A percentile compares a stretch with the other conserved stretches of the same genome.
Evolutionary conservation across 1,140 invertebrate genomes (phyloP).

Genomic region (Bombus confusus): DNA sequence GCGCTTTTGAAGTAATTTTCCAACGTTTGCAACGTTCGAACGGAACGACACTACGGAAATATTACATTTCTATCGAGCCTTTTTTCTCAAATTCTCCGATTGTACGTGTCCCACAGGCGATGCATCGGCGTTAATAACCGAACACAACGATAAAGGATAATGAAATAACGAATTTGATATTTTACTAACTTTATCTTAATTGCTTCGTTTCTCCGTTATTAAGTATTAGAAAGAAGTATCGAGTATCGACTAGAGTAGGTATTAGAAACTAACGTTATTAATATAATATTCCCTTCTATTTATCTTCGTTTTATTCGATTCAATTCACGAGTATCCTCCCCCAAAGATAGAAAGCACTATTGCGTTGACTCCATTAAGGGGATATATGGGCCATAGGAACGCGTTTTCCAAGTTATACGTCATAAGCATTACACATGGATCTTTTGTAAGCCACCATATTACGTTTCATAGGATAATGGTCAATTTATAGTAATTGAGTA

Average conservation of each 20-base stretch:
- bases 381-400: slow-evolving; percentile 15
- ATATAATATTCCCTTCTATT: not conserved
- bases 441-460: not conserved
- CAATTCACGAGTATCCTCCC: not conserved
- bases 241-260: too few relatives aligned
- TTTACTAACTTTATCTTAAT: not conserved
- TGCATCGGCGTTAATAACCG: not conserved
- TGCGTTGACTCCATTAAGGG: slow-evolving; percentile 29
- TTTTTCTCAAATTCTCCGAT: not conserved
- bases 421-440: not conserved
- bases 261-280: not conserved
- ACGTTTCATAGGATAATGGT: not conserved
- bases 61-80: not conserved
- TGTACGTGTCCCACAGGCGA: not conserved
- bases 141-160: not conserved
- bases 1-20: too few relatives aligned
- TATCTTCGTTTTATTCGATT: slow-evolving; percentile 10
- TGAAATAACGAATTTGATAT: not conserved
- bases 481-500: slow-evolving; percentile 9
- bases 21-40: not conserved
- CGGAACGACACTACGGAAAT: not conserved
- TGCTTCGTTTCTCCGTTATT: too few relatives aligned
- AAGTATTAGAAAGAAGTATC: too few relatives aligned
- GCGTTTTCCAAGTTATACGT: slow-evolving; percentile 7
- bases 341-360: not conserved